Evolutionary conservation across 1,140 invertebrate species (phyloP), one percentile per base, ranked within the genome.

Genomic region (Conopomorpha cramerella): DNA sequence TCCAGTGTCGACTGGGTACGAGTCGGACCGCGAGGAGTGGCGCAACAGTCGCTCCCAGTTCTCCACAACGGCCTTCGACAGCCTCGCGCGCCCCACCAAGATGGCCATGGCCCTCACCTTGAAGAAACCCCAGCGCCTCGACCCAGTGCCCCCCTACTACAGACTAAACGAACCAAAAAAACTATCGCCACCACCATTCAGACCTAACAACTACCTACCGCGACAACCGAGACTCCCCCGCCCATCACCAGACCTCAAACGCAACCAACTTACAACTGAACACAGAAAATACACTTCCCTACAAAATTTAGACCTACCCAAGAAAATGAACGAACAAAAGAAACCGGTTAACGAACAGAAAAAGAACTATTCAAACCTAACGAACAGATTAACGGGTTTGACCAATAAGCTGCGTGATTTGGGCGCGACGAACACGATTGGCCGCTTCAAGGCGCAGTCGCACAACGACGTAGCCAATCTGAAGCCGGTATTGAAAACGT

Each of bases 401-500:
- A 79, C 77, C 3, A 77, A 77, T 45, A 79, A 78, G 35, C 45
- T 79, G 34, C 53, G 74, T 30, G 77, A 79, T 47, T 51, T 79
- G 17, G 60, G 73, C 3, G 67, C 44, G 13, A 58, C 50, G 6
- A 53, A 41, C 13, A 72, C 67, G 2, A 50, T 76, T 4, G 70
- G 67, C 0, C 57, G 70, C 23, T 72, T 76, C 38, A 76, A 67
- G 26, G 52, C 67, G 0, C 66, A 72, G 17, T 70, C 65, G 1
- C 63, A 76, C 11, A 55, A 59, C 6, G 70, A 72, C 33, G 61
- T 71, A 1, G 51, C 59, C 1, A 72, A 71, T 42, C 52, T 84
- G 18, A 84, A 84, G 51, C 81, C 82, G 34, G 82, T 84, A 8
- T 71, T 84, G 38, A 83, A 82, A 42, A 80, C 60, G 26, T 76